Conservation (phyloP, 2,888 invertebrate genomes). For the Caenorhabditis angaria region DNA sequence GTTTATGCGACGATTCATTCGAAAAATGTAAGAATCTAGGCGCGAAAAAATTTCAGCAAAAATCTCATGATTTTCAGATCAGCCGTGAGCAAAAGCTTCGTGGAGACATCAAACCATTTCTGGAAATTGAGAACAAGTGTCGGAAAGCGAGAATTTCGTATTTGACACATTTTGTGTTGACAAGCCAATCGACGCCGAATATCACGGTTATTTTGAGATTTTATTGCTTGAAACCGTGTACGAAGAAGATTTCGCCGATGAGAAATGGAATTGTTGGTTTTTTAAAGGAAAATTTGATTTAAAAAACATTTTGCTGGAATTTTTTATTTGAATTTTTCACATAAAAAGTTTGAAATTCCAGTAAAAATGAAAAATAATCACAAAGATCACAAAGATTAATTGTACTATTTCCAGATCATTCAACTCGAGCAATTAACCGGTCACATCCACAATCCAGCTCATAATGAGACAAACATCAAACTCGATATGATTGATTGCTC, state of each 20-base stretch:
- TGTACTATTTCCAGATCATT: slow-evolving; percentile 16
- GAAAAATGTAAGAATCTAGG: slow-evolving; percentile 11
- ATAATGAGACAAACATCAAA: background rate
- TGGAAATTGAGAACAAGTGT: slow-evolving; percentile 22
- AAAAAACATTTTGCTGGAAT: background rate
- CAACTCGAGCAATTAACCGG: slow-evolving; percentile 39
- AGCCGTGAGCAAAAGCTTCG: slow-evolving; percentile 22
- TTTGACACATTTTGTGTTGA: slow-evolving; percentile 22
- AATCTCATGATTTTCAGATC: background rate
- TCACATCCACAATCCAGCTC: slow-evolving; percentile 3
- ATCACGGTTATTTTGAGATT: slow-evolving; percentile 28
- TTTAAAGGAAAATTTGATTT: background rate
- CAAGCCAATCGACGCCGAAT: slow-evolving; percentile 23
- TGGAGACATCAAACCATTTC: slow-evolving; percentile 19
- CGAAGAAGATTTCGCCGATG: background rate
- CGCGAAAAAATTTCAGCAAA: background rate
- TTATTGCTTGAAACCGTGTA: slow-evolving; percentile 20
- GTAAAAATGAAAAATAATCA: slow-evolving; percentile 12
- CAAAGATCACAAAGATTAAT: background rate
- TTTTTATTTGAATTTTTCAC: too few relatives aligned
- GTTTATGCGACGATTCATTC: slow-evolving; percentile 37
- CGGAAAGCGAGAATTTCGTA: slow-evolving; percentile 24
- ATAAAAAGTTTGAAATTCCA: too few relatives aligned
- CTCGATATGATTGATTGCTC: background rate
- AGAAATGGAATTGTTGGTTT: background rate